Conservation (phyloP, 2,113 vertebrate species). For the Salvelinus namaycush region DNA sequence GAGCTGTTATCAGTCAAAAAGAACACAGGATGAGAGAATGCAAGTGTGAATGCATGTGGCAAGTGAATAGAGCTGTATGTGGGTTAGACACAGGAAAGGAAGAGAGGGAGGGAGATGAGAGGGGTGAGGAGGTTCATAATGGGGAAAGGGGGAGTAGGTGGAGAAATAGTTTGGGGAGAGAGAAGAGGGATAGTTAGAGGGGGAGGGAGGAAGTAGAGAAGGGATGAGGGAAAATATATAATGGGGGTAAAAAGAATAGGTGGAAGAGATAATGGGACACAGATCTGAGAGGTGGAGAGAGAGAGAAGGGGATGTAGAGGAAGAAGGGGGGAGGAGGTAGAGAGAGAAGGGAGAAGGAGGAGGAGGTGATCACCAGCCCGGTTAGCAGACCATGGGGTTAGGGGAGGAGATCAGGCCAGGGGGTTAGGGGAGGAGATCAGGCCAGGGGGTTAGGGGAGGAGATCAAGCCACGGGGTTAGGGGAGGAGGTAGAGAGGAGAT, state of each 20-base stretch:
- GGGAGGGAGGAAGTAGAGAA: not conserved
- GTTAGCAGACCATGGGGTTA: too few species aligned
- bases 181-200: too few species aligned
- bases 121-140: not conserved
- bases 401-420: too few species aligned
- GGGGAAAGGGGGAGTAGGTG: not conserved
- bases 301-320: not conserved
- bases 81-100: not conserved
- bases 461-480: fast-evolving
- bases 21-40: not conserved
- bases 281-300: too few species aligned
- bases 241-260: too few species aligned
- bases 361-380: too few species aligned
- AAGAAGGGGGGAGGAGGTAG: not conserved
- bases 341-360: not conserved
- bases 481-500: not conserved
- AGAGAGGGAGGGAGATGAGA: not conserved
- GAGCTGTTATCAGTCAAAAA: not conserved
- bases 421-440: too few species aligned
- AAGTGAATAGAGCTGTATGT: not conserved
- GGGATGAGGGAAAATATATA: too few species aligned
- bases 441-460: not conserved
- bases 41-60: not conserved
- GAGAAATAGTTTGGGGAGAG: not conserved
- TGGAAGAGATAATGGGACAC: too few species aligned